These are phyloP conservation scores for Sycophaga agraensis DNA, from an alignment of 1,140 invertebrate genomes.

Conservation along the genomic window DNA sequence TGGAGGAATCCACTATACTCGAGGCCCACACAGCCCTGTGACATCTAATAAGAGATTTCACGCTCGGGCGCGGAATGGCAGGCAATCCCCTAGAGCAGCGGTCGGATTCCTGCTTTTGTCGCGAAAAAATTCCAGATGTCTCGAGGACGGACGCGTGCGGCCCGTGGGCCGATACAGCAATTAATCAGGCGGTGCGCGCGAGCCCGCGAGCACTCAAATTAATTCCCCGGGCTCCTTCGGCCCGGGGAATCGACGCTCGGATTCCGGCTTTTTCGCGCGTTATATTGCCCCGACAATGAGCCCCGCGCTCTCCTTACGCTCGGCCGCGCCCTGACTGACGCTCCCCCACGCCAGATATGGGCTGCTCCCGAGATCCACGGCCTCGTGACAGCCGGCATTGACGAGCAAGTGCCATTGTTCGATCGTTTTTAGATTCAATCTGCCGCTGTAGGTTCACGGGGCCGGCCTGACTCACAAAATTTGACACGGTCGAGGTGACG, in stretches of 20 bases:
- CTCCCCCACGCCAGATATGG: too few species aligned
- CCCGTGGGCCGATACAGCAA: neutral
- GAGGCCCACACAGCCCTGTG: too few species aligned
- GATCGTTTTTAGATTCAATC: conserved; percentile 16
- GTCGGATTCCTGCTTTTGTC: conserved; percentile 6
- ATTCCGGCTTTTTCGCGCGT: neutral
- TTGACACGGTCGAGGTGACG: neutral
- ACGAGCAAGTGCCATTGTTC: conserved; percentile 24
- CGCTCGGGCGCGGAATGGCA: neutral
- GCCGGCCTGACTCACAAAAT: neutral
- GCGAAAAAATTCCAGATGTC: conserved; percentile 16
- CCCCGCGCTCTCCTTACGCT: conserved; percentile 9
- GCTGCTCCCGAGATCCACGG: too few species aligned
- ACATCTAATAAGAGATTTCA: conserved; percentile 22
- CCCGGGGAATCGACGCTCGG: conserved; percentile 1
- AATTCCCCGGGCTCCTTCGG: neutral
- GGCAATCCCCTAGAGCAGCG: neutral
- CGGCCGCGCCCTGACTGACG: conserved; percentile 13
- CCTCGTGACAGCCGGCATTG: too few species aligned
- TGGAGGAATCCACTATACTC: too few species aligned
- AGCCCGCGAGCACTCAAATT: conserved; percentile 24
- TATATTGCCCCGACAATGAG: too few species aligned
- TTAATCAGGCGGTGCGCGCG: conserved; percentile 8
- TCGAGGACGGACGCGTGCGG: neutral
- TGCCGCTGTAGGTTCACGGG: neutral